phyloP scores from a whole-genome alignment of 2,797 vertebrate species.

The Meda fulgida region DNA sequence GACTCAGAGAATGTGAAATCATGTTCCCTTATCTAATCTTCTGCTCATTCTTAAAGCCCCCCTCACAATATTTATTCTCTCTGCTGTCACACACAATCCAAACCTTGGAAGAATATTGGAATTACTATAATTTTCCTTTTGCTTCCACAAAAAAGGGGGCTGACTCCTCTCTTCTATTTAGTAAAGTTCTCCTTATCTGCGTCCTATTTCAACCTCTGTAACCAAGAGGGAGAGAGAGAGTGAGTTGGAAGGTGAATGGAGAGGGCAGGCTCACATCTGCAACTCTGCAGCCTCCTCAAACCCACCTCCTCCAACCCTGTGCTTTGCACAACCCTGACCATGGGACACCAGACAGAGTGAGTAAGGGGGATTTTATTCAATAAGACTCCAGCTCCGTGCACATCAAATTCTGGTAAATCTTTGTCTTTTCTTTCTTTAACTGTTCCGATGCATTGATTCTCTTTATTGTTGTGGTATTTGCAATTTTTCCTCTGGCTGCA shows the following conservation, averaged over 20 bases:
- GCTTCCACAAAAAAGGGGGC: slow-evolving; percentile 68
- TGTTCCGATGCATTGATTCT: background rate
- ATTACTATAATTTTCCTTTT: slow-evolving; percentile 77
- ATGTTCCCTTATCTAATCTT: slow-evolving; percentile 54
- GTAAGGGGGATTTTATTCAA: slow-evolving; percentile 65
- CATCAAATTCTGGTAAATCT: slow-evolving; percentile 64
- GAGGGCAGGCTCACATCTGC: slow-evolving; percentile 82
- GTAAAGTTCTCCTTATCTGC: slow-evolving; percentile 78
- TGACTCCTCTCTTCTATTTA: slow-evolving; percentile 67
- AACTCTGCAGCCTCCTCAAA: slow-evolving; percentile 66
- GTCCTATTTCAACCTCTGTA: slow-evolving; percentile 75
- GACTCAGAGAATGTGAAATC: slow-evolving; percentile 44
- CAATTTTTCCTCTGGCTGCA: slow-evolving; percentile 5
- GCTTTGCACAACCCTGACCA: slow-evolving; percentile 70
- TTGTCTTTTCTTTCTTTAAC: slow-evolving; percentile 28
- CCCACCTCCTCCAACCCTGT: slow-evolving; percentile 65
- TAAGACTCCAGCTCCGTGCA: slow-evolving; percentile 56
- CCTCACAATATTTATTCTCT: slow-evolving; percentile 65
- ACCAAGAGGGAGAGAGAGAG: slow-evolving; percentile 34
- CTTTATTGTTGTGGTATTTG: slow-evolving; percentile 5
- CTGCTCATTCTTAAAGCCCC: slow-evolving; percentile 66
- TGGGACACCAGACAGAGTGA: slow-evolving; percentile 74
- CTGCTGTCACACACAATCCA: slow-evolving; percentile 64
- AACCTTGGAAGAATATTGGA: slow-evolving; percentile 70
- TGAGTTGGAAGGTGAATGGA: slow-evolving; percentile 67